Evolutionary conservation across 2,797 vertebrate species (phyloP).

Genomic region (Pterois miles): DNA sequence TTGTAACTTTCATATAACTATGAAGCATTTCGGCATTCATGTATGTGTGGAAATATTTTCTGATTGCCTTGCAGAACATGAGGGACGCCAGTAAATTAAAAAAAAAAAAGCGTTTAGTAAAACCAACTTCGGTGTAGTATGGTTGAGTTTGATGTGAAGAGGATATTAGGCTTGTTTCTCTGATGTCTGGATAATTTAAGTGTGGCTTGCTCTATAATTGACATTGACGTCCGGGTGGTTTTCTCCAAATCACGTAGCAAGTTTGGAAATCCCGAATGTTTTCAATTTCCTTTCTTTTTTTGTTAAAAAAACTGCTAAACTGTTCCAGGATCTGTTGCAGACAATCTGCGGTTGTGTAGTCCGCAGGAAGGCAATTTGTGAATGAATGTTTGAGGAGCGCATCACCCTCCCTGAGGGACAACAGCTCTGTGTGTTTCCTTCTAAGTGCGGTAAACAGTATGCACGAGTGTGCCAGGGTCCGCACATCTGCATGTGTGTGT

Average conservation of each 20-base stretch:
- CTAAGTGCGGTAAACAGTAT: not conserved
- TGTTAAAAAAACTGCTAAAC: slow-evolving; percentile 19
- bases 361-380: slow-evolving; percentile 64
- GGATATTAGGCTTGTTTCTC: slow-evolving; percentile 16
- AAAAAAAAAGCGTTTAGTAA: not conserved
- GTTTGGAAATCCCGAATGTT: slow-evolving; percentile 52
- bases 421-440: slow-evolving; percentile 25
- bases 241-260: slow-evolving; percentile 29
- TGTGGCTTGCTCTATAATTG: slow-evolving; percentile 35
- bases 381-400: slow-evolving; percentile 60
- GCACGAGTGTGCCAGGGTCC: slow-evolving; percentile 29
- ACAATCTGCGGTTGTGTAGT: slow-evolving; percentile 61
- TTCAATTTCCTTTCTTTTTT: slow-evolving; percentile 53
- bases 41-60: not conserved
- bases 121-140: not conserved
- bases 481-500: slow-evolving; percentile 41
- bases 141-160: slow-evolving; percentile 16
- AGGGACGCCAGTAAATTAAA: not conserved
- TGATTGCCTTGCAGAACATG: not conserved
- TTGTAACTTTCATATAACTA: not conserved
- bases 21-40: not conserved
- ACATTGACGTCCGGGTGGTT: slow-evolving; percentile 50
- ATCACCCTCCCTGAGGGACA: slow-evolving; percentile 41
- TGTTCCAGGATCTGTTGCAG: slow-evolving; percentile 51
- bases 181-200: slow-evolving; percentile 41